Evolutionary conservation across 2,888 invertebrate genomes (phyloP), one percentile per base, ranked within the genome.

Genomic region (Enoplolaimus lenunculus): DNA sequence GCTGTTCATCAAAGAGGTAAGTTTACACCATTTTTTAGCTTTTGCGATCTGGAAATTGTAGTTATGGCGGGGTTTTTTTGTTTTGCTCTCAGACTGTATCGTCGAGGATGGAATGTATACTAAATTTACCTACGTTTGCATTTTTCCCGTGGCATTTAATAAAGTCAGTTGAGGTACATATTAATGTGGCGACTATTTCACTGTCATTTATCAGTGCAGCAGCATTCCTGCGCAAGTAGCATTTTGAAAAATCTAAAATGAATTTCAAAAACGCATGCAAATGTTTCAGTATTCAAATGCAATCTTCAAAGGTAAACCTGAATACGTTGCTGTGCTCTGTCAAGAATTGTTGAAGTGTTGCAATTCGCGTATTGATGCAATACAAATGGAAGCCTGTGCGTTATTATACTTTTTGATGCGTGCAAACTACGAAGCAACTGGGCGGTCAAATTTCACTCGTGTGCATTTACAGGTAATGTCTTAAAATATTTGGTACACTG

Each of bases 361-460:
- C 80, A 92, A 89, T 81, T 90, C 91, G 77, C 88, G 91, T 73
- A 85, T 93, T 74, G 87, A 88, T 60, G 88, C 88, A 72, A 87
- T 92, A 69, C 86, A 93, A 29, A 90, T 91, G 77, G 93, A 93
- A 81, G 90, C 93, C 0, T 92, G 92, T 77, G 92, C 92, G 3
- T 87, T 93, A 33, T 84, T 94, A 1, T 94, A 93, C 82, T 84
- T 93, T 68, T 85, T 94, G 35, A 93, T 94, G 93, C 86, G 93
- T 74, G 90, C 90, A 79, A 93, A 93, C 84, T 94, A 90, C 83
- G 92, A 93, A 79, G 91, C 90, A 80, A 89, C 89, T 66, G 86
- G 87, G 69, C 86, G 89, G 59, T 89, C 89, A 75, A 89, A 89
- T 71, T 85, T 93, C 73, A 93, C 91, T 0, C 84, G 93, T 74